Conservation (phyloP, 2,113 vertebrate genomes). For the Paramisgurnus dabryanus region DNA sequence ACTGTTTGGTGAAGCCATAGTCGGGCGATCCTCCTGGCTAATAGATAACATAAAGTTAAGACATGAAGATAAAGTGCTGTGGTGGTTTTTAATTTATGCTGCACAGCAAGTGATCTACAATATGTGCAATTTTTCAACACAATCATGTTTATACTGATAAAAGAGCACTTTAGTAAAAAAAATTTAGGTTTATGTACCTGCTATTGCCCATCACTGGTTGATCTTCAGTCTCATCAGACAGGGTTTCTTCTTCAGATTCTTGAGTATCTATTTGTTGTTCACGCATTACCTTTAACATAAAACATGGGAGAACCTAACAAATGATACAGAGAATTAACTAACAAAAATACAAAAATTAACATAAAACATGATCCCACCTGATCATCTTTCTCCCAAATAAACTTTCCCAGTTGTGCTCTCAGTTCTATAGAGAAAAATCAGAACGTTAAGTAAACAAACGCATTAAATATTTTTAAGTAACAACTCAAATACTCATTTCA, state of each 20-base stretch:
- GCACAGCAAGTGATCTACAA: too few relatives aligned
- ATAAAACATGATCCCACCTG: neutral
- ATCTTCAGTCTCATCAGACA: slow-evolving; percentile 7
- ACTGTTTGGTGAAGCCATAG: slow-evolving; percentile 48
- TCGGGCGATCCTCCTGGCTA: slow-evolving; percentile 56
- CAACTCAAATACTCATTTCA: neutral
- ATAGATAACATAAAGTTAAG: slow-evolving; percentile 14
- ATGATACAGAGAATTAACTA: neutral
- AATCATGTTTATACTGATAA: too few relatives aligned
- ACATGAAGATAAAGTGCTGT: neutral
- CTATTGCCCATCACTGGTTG: neutral
- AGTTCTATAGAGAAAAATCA: slow-evolving; percentile 64
- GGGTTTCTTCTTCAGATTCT: slow-evolving; percentile 18
- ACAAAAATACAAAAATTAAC: neutral
- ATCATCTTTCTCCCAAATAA: slow-evolving; percentile 75
- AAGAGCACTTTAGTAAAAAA: too few relatives aligned
- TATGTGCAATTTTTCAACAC: too few relatives aligned
- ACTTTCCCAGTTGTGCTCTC: slow-evolving; percentile 65
- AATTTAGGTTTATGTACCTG: neutral
- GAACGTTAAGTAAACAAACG: too few relatives aligned
- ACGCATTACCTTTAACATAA: neutral
- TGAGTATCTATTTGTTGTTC: neutral
- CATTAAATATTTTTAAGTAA: neutral
- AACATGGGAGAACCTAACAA: slow-evolving; percentile 11
- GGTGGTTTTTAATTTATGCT: neutral